Evolutionary conservation across 1,140 invertebrate species (phyloP).

Genomic region (Parasteatoda tepidariorum): DNA sequence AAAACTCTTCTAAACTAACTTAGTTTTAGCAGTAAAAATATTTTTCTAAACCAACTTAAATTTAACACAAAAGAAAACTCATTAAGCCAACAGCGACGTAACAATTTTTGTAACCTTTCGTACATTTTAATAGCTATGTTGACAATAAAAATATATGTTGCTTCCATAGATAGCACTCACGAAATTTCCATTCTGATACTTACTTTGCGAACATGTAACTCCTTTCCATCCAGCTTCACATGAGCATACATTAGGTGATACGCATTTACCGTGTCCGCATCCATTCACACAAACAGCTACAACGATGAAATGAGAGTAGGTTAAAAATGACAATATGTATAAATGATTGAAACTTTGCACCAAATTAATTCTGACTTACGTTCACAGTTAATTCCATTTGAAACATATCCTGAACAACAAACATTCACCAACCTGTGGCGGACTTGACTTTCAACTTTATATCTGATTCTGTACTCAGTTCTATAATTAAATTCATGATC

Average conservation of each 20-base stretch:
- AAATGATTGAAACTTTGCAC: background rate
- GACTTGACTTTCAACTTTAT: background rate
- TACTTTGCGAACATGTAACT: slow-evolving; percentile 3
- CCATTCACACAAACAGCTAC: slow-evolving; percentile 1
- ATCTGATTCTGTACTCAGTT: background rate
- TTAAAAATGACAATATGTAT: background rate
- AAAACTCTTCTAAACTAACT: too few species aligned
- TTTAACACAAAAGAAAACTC: too few species aligned
- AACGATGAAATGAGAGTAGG: too few species aligned
- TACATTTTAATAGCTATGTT: too few species aligned
- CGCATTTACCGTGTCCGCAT: background rate
- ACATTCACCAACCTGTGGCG: background rate
- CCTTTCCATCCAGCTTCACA: slow-evolving; percentile 23
- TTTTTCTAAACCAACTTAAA: too few species aligned
- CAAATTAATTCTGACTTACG: background rate
- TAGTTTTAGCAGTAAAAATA: too few species aligned
- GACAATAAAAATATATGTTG: too few species aligned
- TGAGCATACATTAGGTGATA: background rate
- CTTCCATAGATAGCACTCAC: too few species aligned
- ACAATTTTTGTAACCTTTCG: too few species aligned
- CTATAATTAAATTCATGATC: too few species aligned
- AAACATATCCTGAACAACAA: slow-evolving; percentile 5
- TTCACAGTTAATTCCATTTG: background rate
- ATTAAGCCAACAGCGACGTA: too few species aligned
- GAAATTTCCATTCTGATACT: background rate